Evolutionary conservation across 2,113 vertebrate species (phyloP), one percentile per base, ranked within the genome.

Genomic region (Equus przewalskii): DNA sequence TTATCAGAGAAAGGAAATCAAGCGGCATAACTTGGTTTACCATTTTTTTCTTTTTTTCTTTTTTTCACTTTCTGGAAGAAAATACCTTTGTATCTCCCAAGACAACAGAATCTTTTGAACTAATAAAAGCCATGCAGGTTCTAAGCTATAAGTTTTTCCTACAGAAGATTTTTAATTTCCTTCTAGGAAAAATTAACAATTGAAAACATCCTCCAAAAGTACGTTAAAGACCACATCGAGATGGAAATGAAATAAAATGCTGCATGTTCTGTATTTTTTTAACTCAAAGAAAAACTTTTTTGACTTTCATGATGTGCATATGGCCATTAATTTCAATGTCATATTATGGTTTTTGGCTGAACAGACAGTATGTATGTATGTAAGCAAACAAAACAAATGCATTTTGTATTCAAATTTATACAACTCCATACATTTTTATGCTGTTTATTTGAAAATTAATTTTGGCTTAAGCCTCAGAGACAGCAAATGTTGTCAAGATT

Each of bases 371-470:
- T 99, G 98, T 97, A 98, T 98, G 98, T 95, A 98, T 98, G 98
- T 98, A 98, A 98, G 98, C 98, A 98, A 99, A 98, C 98, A 99
- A 99, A 99, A 99, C 99, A 99, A 99, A 99, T 99, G 98, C 98
- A 98, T 99, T 99, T 99, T 99, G 98, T 99, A 99, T 99, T 99
- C 99, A 99, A 99, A 99, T 99, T 99, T 99, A 99, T 99, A 99
- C 99, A 99, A 99, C 99, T 99, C 99, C 99, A 99, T 99, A 99
- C 99, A 99, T 99, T 99, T 99, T 99, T 99, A 99, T 99, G 99
- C 99, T 99, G 99, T 99, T 99, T 99, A 99, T 99, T 99, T 99
- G 99, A 99, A 99, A 99, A 99, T 99, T 99, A 99, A 99, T 99
- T 99, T 99, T 99, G 99, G 99, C 98, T 99, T 98, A 99, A 98